These are phyloP conservation scores for Alloplasta piceator DNA, from an alignment of 2,888 invertebrate species.

Conservation along the genomic window DNA sequence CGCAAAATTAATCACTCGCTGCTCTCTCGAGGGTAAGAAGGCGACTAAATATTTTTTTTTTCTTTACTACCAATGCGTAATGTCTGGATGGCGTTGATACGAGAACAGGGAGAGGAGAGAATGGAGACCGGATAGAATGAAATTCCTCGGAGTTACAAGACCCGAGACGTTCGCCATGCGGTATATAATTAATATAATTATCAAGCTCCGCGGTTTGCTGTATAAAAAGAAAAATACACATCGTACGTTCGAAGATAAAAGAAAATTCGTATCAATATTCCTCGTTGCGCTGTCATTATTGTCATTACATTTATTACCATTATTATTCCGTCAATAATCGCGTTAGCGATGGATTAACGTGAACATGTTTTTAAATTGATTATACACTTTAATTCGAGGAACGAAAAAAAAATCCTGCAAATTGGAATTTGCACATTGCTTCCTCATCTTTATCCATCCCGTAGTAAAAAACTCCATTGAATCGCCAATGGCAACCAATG, in stretches of 20 bases:
- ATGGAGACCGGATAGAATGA: conserved; percentile 47
- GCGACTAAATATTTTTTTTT: conserved; percentile 23
- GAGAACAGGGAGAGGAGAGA: conserved; percentile 19
- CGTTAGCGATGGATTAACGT: conserved; percentile 20
- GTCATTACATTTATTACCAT: conserved; percentile 39
- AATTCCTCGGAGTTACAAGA: conserved; percentile 45
- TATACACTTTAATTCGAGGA: no score
- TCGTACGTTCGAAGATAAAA: conserved; percentile 16
- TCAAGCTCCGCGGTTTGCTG: conserved; percentile 31
- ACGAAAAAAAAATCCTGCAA: no score
- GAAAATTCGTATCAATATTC: conserved; percentile 45
- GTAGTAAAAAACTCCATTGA: no score
- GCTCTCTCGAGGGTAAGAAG: conserved; percentile 35
- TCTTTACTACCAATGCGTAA: conserved; percentile 41
- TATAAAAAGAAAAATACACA: background rate
- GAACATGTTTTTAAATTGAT: no score
- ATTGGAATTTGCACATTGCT: no score
- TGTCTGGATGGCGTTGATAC: conserved; percentile 32
- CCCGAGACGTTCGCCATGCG: conserved; percentile 32
- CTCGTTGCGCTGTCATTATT: conserved; percentile 23
- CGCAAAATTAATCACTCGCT: conserved; percentile 68
- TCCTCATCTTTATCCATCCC: no score
- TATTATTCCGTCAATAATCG: conserved; percentile 37
- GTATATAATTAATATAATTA: conserved; percentile 66
- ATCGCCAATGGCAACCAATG: no score